Evolutionary conservation across 2,888 invertebrate species (phyloP), one percentile per base, ranked within the genome.

Genomic region (Crepidodera aurea): DNA sequence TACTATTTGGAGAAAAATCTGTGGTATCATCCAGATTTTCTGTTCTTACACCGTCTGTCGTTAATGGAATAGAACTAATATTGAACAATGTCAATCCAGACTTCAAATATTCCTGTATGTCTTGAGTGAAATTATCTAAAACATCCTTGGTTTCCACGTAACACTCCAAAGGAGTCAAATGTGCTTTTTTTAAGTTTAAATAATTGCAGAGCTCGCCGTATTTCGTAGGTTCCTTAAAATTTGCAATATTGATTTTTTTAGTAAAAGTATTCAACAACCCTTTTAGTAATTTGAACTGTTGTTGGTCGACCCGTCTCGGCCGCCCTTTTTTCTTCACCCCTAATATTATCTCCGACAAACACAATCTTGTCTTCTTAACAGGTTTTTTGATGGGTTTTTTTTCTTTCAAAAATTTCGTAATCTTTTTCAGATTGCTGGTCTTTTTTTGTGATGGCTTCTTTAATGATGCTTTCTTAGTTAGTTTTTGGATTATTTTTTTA

Each of bases 81-180:
- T 75, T 73, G 40, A 69, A 66, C 42, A 75, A 57, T 0, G 75
- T 72, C 39, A 65, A 57, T 12, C 75, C 75, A 2, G 69, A 67
- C 42, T 64, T 66, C 32, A 75, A 57, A 48, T 69, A 71, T 12
- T 73, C 65, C 53, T 69, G 74, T n/a, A 74, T 64, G 19, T 69
- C 71, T 25, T 55, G 44, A 15, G 71, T 68, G 64, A 75, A 73
- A 18, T 67, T 58, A 15, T 69, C 51, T 22, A 78, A 64, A n/a
- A 78, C 73, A 61, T 77, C 69, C 7, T 66, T 65, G 18, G 73
- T 39, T 25, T 72, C 69, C 3, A 78, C 71, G 15, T 63, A 62
- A 15, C 73, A 68, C 18, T 69, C 66, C 10, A 65, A 55, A 13
- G 76, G 76, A 4, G 75, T 75, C 50, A 74, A 60, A 44, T 50